These are phyloP conservation scores for Acrobasis suavella DNA, from an alignment of 2,888 invertebrate genomes.

Conservation along the genomic window DNA sequence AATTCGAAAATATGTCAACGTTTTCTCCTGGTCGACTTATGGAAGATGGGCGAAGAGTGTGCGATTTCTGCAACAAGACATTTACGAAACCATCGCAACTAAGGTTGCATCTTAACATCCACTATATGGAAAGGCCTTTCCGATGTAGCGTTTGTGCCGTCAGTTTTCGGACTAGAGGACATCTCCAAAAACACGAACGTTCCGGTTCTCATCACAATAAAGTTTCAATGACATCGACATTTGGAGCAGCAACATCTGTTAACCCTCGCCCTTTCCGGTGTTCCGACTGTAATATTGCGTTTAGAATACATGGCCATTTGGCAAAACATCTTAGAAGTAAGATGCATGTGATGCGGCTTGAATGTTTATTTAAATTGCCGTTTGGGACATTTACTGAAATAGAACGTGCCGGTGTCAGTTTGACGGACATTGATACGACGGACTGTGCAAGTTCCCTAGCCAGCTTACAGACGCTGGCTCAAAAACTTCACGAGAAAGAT, in stretches of 20 bases:
- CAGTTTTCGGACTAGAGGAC: slow-evolving; percentile 94
- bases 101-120: slow-evolving; percentile 95
- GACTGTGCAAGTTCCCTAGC: slow-evolving; percentile 97
- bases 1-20: slow-evolving; percentile 65
- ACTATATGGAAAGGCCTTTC: slow-evolving; percentile 96
- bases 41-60: slow-evolving; percentile 90
- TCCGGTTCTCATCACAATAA: slow-evolving; percentile 96
- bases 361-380: slow-evolving; percentile 95
- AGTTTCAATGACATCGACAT: slow-evolving; percentile 93
- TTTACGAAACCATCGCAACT: slow-evolving; percentile 96
- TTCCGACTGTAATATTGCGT: slow-evolving; percentile 97
- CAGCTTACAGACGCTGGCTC: slow-evolving; percentile 91
- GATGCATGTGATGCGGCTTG: slow-evolving; percentile 96
- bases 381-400: slow-evolving; percentile 97
- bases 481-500: slow-evolving; percentile 91
- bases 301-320: slow-evolving; percentile 97
- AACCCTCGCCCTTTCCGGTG: slow-evolving; percentile 98
- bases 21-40: slow-evolving; percentile 81
- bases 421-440: slow-evolving; percentile 97
- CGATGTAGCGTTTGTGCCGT: slow-evolving; percentile 95
- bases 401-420: slow-evolving; percentile 93
- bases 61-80: slow-evolving; percentile 94
- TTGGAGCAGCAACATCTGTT: slow-evolving; percentile 91
- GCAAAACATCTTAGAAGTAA: slow-evolving; percentile 98
- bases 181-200: slow-evolving; percentile 95